phyloP scores from a whole-genome alignment of 35 echinoderm and acorn worm species.

The Acanthaster planci region DNA sequence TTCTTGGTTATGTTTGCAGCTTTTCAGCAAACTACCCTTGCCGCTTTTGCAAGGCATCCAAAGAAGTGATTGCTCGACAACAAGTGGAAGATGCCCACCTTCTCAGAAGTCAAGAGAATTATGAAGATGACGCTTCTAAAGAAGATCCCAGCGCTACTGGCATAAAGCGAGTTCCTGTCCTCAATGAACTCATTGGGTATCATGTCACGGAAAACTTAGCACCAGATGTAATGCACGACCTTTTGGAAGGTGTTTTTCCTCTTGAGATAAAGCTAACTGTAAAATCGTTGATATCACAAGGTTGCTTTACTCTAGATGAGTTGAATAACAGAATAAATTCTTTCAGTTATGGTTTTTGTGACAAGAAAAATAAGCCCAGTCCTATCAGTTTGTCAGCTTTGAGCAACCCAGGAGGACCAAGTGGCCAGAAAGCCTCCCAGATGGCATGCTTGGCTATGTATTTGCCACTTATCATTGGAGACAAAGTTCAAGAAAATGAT shows the following conservation, averaged over 20 bases:
- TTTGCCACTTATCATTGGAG: conserved; percentile 57
- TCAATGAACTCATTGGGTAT: too few species aligned
- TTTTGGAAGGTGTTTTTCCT: conserved; percentile 63
- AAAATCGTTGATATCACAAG: conserved; percentile 40
- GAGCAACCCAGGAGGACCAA: conserved; percentile 38
- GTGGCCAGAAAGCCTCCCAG: conserved; percentile 66
- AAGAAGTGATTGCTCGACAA: background rate
- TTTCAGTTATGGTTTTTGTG: conserved; percentile 51
- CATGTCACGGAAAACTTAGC: conserved; percentile 13
- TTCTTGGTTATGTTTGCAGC: conserved; percentile 42
- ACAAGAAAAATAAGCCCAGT: conserved; percentile 59
- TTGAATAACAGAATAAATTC: conserved; percentile 44
- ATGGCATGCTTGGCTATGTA: conserved; percentile 33
- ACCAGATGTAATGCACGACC: conserved; percentile 62
- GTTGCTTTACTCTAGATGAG: conserved; percentile 49
- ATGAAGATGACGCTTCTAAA: conserved; percentile 9
- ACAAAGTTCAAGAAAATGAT: conserved; percentile 27
- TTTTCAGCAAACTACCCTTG: conserved; percentile 44
- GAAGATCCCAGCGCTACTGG: conserved; percentile 19
- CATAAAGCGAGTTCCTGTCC: background rate
- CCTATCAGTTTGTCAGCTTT: conserved; percentile 41
- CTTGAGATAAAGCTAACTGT: conserved; percentile 51
- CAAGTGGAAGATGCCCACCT: conserved; percentile 27
- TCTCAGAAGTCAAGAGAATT: conserved; percentile 3
- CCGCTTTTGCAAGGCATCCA: conserved; percentile 43